Evolutionary conservation across 2,113 vertebrate species (phyloP), one percentile per base, ranked within the genome.

Genomic region (Lipotes vexillifer): DNA sequence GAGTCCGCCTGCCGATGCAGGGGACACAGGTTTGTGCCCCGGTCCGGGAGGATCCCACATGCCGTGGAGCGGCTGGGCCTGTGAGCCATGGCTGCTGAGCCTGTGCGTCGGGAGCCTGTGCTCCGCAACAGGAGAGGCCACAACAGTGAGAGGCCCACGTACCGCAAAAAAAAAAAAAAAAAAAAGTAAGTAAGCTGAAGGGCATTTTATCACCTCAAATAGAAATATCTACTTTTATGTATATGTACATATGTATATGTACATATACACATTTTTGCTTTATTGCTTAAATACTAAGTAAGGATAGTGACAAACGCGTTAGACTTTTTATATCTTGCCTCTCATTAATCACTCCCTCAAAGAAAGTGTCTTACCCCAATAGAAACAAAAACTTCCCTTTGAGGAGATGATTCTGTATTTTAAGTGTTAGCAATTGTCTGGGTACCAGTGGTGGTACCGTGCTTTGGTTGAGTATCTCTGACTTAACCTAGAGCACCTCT

Each of bases 381-480:
- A 66, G 71, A 94, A 78, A 83, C 3, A 18, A 77, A 88, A 68
- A 9, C n/a, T 38, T 75, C 8, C n/a, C 31, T n/a, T 57, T 88
- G 18, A 29, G n/a, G 77, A 93, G 49, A 55, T 31, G 38, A 65
- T 44, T 44, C 5, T 46, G 12, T 69, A 33, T 92, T 82, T 75
- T 78, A 69, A 27, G 6, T 69, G n/a, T 74, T 38, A 36, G 12
- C 49, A 27, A 5, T 29, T 31, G 13, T 49, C 66, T 57, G 66
- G 29, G 52, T 52, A 5, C 27, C 21, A 9, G 0, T 3, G 12
- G 8, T 41, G 33, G 41, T n/a, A n/a, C 3, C 14, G 29, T 4
- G 36, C 33, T 46, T 75, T 68, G 36, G 7, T 10, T 71, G n/a
- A 61, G 36, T 41, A 77, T 10, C 25, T 21, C 33, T 46, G 36